A percentile compares a stretch with the other conserved stretches of the same genome.
phyloP scores from a whole-genome alignment of 2,113 vertebrate species.

The Periophthalmodon schlosseri region DNA sequence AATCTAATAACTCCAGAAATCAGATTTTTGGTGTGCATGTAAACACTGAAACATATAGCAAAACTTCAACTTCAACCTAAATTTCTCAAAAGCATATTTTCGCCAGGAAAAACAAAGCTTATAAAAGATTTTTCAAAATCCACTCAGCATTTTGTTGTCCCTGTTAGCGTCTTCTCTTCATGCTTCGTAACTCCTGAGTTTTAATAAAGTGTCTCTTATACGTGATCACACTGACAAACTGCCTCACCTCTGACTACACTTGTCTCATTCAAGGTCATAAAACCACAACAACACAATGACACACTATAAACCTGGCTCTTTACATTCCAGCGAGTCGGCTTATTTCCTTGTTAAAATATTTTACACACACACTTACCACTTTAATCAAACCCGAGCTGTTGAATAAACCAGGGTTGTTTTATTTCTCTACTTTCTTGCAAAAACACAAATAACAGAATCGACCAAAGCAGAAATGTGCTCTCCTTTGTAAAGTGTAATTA shows the following conservation, averaged over 20 bases:
- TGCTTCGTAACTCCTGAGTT: background rate
- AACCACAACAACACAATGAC: background rate
- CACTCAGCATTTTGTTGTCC: background rate
- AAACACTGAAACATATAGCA: no score
- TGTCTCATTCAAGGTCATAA: background rate
- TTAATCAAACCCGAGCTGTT: background rate
- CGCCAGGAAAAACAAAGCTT: no score
- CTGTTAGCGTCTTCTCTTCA: background rate
- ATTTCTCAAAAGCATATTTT: background rate
- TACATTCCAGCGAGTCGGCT: background rate
- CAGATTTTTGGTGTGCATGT: no score
- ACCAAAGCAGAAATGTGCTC: background rate
- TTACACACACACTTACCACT: background rate
- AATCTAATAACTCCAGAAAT: no score
- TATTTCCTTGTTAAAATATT: background rate
- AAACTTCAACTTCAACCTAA: no score
- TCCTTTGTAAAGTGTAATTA: conserved; percentile 9
- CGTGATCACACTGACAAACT: background rate
- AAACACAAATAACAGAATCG: background rate
- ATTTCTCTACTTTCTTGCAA: background rate
- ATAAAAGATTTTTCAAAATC: background rate
- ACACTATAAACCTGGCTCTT: background rate
- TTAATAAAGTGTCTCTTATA: background rate
- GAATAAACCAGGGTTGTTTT: background rate
- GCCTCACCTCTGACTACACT: background rate